Conservation (phyloP, 2,888 invertebrate species). For the Psylliodes chrysocephalus region DNA sequence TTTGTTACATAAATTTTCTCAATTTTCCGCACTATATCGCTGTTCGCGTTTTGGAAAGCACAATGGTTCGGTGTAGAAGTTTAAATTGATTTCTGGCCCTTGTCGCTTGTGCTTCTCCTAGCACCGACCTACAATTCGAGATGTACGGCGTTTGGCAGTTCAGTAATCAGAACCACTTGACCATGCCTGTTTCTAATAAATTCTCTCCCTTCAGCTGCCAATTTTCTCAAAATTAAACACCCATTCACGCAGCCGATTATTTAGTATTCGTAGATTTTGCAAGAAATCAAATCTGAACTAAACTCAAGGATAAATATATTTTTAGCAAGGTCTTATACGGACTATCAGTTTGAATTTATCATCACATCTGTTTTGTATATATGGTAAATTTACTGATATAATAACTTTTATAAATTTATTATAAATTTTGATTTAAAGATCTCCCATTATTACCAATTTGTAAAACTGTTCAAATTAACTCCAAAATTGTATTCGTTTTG, state of each 20-base stretch:
- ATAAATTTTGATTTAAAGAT: too few relatives aligned
- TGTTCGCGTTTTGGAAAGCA: slow-evolving; percentile 35
- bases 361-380: too few relatives aligned
- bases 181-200: slow-evolving; percentile 50
- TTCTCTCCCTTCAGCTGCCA: slow-evolving; percentile 43
- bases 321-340: too few relatives aligned
- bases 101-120: slow-evolving; percentile 44
- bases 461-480: too few relatives aligned
- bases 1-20: slow-evolving; percentile 1
- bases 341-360: too few relatives aligned
- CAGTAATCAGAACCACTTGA: slow-evolving; percentile 60
- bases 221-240: slow-evolving; percentile 45
- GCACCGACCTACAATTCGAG: slow-evolving; percentile 43
- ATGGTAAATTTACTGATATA: too few relatives aligned
- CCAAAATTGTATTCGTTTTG: too few relatives aligned
- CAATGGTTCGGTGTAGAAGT: slow-evolving; percentile 56
- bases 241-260: slow-evolving; percentile 19
- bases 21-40: slow-evolving; percentile 8
- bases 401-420: too few relatives aligned
- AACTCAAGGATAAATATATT: background rate
- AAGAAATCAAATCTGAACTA: slow-evolving; percentile 11
- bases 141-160: slow-evolving; percentile 58
- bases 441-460: too few relatives aligned
- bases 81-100: slow-evolving; percentile 60
- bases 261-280: background rate